These are phyloP conservation scores for Spheniscus humboldti DNA, from an alignment of 2,797 vertebrate genomes.

Conservation along the genomic window DNA sequence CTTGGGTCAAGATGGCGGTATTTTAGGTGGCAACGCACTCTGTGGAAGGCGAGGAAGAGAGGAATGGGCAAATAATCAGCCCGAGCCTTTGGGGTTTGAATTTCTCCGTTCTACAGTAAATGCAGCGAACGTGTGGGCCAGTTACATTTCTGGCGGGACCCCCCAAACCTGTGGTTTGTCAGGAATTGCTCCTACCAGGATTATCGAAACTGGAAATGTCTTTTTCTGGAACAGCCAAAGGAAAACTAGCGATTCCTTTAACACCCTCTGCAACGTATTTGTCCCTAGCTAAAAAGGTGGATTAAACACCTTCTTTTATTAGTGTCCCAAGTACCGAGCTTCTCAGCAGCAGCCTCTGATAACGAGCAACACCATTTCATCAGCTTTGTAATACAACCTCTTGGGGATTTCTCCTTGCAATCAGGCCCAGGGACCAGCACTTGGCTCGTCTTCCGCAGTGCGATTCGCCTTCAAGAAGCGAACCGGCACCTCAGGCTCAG, in stretches of 20 bases:
- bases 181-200: neutral
- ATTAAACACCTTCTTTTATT: fast-evolving
- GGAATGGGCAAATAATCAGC: neutral
- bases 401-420: fast-evolving
- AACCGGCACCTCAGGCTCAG: neutral
- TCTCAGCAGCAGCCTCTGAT: neutral
- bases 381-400: fast-evolving
- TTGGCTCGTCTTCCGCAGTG: fast-evolving
- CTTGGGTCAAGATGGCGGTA: neutral
- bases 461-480: neutral
- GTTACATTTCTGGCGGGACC: neutral
- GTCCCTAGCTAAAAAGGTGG: too few species aligned
- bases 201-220: fast-evolving
- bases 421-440: fast-evolving
- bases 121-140: fast-evolving
- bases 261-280: neutral
- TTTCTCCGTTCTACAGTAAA: fast-evolving
- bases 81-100: neutral
- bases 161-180: neutral
- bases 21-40: neutral
- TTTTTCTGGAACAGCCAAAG: neutral
- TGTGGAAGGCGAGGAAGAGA: neutral
- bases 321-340: neutral
- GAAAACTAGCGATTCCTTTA: neutral
- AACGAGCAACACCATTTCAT: too few species aligned